Base-by-base conservation (phyloP, 92 coral and sea anemone species). In the Diadumene lineata region DNA sequence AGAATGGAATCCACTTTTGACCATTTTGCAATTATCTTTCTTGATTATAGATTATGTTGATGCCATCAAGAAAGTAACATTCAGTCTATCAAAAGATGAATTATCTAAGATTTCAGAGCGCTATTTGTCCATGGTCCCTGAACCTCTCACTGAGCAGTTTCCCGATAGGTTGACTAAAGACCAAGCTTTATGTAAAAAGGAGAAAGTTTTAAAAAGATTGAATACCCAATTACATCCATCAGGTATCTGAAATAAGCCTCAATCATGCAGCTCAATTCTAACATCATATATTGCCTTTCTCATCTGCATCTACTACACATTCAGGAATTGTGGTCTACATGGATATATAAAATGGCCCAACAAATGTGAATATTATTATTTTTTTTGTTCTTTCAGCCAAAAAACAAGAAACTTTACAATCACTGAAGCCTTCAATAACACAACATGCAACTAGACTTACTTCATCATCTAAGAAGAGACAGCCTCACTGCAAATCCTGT, bases 141-240 rank as follows among this genome's bases (percentile, higher is more conserved):
- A 55, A 43, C 51, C 77, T 19, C 66, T 72, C 1, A 72, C 32
- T 43, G 31, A 61, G 19, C 48, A 30, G 77, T 72, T 72, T 57
- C 23, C 64, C n/a, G 50, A 72, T 4, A 72, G 62, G 33, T 11
- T 29, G 15, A 33, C 50, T 29, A 53, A 55, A 15, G 32, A 56
- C 29, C 50, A 55, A 34, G 77, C 77, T 21, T 24, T 56, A 1
- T 22, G 43, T 28, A 48, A 43, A 43, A 26, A 24, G 0, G 31
- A 53, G 10, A 32, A 3, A 9, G 50, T n/a, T 22, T 26, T 34
- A 26, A 23, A 30, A 50, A 53, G 75, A 18, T 24, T 28, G 29
- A 23, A 24, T 10, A 48, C 60, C 13, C 18, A 30, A 19, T 53
- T 53, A 43, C 43, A 16, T 27, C 71, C 71, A 31, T 34, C 71